Evolutionary conservation across 1,140 invertebrate genomes (phyloP), one percentile per base, ranked within the genome.

Genomic region (Zophobas atratus): DNA sequence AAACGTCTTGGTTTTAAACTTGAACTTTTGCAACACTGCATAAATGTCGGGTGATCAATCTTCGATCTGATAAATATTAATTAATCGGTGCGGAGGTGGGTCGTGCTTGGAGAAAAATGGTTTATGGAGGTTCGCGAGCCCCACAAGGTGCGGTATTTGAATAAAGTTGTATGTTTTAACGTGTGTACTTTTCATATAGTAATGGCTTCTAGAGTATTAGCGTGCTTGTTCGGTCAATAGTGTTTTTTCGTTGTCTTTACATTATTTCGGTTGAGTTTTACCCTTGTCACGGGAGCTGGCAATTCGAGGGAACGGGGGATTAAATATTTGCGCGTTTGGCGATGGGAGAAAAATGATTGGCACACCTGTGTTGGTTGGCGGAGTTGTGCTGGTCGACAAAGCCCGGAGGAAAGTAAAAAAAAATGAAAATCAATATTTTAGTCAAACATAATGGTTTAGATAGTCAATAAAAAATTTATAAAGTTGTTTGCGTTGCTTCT

Each of bases 121-220:
- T 20, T 20, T 2, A 20, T 2, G 3, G 49, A 4, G 49, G 3
- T 51, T 51, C n/a, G n/a, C n/a, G n/a, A 2, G 2, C 49, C 49
- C n/a, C 20, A 20, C 2, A 51, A 51, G 49, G 49, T 20, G 49
- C 20, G 49, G 6, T 20, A 51, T 51, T 20, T 20, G 49, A 51
- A 51, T 20, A 51, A 51, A 51, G 6, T n/a, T 20, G 20, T 20
- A 2, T 20, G 49, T 51, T 51, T 51, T 51, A 2, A 51, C 49
- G n/a, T 51, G 49, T 51, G 49, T 51, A 20, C 49, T 20, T 4
- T 6, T 20, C 4, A 20, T 20, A 20, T 20, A 2, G 6, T 51
- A 51, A 51, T 51, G 49, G n/a, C 49, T 51, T 8, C 43, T 46
- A 8, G 49, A 51, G 20, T n/a, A 51, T 51, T 20, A 51, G 49